These are phyloP conservation scores for Aphidius gifuensis DNA, from an alignment of 1,140 invertebrate genomes.

Conservation along the genomic window DNA sequence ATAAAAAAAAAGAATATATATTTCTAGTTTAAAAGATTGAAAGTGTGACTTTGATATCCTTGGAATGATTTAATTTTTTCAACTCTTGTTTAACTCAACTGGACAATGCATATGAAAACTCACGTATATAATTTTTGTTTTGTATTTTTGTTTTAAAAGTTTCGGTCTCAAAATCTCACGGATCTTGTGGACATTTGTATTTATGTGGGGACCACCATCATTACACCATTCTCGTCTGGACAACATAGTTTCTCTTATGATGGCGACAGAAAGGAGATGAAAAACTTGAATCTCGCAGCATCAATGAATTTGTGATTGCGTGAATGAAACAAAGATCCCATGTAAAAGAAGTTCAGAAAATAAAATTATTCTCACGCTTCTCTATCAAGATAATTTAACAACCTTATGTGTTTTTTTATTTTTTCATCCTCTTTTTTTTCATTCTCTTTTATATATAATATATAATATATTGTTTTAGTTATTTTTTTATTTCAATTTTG, in stretches of 20 bases:
- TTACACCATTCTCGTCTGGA: conserved; percentile 45
- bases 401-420: background rate
- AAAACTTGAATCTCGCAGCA: conserved; percentile 27
- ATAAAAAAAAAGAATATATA: too few species aligned
- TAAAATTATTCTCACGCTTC: too few species aligned
- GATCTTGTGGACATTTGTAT: conserved; percentile 22
- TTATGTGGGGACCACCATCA: conserved; percentile 42
- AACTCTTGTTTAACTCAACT: conserved; percentile 11
- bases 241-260: conserved; percentile 46
- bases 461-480: background rate
- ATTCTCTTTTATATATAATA: background rate
- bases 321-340: conserved; percentile 45
- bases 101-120: background rate
- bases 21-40: background rate
- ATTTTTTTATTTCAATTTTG: background rate
- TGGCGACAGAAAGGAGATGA: conserved; percentile 16
- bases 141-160: background rate
- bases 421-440: background rate
- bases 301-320: conserved; percentile 47
- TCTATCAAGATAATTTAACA: too few species aligned
- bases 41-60: conserved; percentile 17
- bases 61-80: conserved; percentile 12
- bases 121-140: too few species aligned
- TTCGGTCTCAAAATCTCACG: conserved; percentile 21
- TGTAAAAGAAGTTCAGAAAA: conserved; percentile 39